Base-by-base conservation (phyloP, 2,888 invertebrate species). In the Pecten maximus region DNA sequence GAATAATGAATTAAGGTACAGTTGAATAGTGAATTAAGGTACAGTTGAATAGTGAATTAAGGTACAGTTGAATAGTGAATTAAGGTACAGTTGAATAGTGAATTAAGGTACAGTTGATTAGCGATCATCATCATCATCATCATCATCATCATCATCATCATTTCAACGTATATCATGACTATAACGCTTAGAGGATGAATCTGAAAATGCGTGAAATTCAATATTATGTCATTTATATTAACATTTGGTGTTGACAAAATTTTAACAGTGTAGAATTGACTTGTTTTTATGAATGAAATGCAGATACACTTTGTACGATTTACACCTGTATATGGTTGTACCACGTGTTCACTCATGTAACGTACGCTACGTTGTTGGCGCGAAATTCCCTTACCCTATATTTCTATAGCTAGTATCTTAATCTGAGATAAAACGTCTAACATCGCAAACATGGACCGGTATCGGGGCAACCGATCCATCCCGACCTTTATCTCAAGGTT, bases 381-480 rank as follows among this genome's bases (percentile, higher is more conserved):
- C 74, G 74, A 74, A 74, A 74, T 28, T 74, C 74, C 15, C 74
- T 35, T 74, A 74, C 74, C 74, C 74, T 28, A 74, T 10, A 74
- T 74, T 74, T 74, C 74, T 35, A 74, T 35, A 35, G 90, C 16
- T 40, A 87, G 54, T 90, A 90, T 90, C 90, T 88, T 88, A 90
- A 90, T 50, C 90, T 60, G 54, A 90, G 90, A 90, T 90, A 90
- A 90, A 90, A 90, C 54, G 54, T 50, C 88, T 90, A 54, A 90
- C 87, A 90, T 87, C 48, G 88, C 90, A 40, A 54, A 74, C 88
- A 48, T 40, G 88, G 54, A 50, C 39, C 44, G 28, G 91, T 91
- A 89, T 88, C 91, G 88, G 88, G 88, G 91, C 90, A 91, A 91
- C 91, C 87, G 88, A 91, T 44, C 87, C 90, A 91, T 91, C 87